These are phyloP conservation scores for Spinibarbus caldwelli DNA, from an alignment of 2,797 vertebrate genomes.

Conservation along the genomic window DNA sequence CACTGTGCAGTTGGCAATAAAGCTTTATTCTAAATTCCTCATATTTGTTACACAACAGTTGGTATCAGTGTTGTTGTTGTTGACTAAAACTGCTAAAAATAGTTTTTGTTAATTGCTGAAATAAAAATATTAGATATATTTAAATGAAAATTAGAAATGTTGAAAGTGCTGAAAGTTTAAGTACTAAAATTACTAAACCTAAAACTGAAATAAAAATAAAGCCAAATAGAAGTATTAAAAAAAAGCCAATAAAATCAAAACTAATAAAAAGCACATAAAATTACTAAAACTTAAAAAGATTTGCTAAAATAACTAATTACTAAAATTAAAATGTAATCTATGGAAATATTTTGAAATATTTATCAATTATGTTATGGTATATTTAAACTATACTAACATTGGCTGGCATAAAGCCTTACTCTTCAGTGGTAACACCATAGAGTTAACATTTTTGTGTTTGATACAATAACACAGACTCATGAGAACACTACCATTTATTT, in stretches of 20 bases:
- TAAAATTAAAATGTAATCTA: background rate
- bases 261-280: background rate
- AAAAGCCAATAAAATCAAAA: background rate
- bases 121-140: background rate
- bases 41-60: background rate
- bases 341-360: background rate
- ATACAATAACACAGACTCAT: background rate
- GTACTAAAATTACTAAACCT: too few relatives aligned
- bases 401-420: background rate
- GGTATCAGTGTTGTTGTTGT: background rate
- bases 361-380: too few relatives aligned
- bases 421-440: background rate
- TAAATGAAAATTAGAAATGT: background rate
- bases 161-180: background rate
- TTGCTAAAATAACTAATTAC: too few relatives aligned
- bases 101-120: background rate
- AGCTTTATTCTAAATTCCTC: background rate
- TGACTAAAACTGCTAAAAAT: background rate
- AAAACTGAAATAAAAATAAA: background rate
- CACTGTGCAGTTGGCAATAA: background rate
- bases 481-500: slow-evolving; percentile 45
- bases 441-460: background rate
- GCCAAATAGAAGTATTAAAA: background rate
- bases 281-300: background rate
- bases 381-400: background rate